A percentile compares a stretch with the other conserved stretches of the same genome.
phyloP scores from a whole-genome alignment of 2,888 invertebrate genomes.

The Pogonocherus hispidulus region DNA sequence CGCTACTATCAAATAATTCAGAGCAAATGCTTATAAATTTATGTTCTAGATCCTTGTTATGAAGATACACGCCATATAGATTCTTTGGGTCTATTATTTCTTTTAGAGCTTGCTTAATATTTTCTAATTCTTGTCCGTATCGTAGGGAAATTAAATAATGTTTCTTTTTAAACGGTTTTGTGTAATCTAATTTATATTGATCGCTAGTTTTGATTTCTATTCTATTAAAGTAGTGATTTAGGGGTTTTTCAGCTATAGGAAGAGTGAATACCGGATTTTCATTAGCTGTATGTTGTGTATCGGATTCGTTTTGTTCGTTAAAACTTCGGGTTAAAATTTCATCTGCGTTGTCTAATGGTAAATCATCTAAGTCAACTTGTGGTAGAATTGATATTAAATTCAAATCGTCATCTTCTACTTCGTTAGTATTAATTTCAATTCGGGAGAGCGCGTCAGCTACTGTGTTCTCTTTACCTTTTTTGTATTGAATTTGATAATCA shows the following conservation, averaged over 20 bases:
- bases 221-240: constrained; percentile 37
- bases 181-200: constrained; percentile 17
- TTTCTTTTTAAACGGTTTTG: constrained; percentile 40
- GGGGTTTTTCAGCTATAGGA: constrained; percentile 39
- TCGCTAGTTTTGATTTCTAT: constrained; percentile 34
- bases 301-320: background rate
- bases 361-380: background rate
- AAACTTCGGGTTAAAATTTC: background rate
- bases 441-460: constrained; percentile 41
- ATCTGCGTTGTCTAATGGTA: background rate
- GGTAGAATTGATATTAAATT: constrained; percentile 6
- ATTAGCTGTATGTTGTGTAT: constrained; percentile 33
- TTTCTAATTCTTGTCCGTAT: constrained; percentile 29
- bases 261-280: constrained; percentile 32
- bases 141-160: constrained; percentile 27
- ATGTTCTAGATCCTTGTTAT: background rate
- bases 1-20: background rate
- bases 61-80: constrained; percentile 4
- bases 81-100: constrained; percentile 25
- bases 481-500: constrained; percentile 36
- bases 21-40: background rate
- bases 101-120: constrained; percentile 32
- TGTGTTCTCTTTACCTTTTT: constrained; percentile 41
- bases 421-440: constrained; percentile 34
- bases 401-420: background rate